Evolutionary conservation across 2,888 invertebrate genomes (phyloP).

Genomic region (Acanthosepion lycidas): DNA sequence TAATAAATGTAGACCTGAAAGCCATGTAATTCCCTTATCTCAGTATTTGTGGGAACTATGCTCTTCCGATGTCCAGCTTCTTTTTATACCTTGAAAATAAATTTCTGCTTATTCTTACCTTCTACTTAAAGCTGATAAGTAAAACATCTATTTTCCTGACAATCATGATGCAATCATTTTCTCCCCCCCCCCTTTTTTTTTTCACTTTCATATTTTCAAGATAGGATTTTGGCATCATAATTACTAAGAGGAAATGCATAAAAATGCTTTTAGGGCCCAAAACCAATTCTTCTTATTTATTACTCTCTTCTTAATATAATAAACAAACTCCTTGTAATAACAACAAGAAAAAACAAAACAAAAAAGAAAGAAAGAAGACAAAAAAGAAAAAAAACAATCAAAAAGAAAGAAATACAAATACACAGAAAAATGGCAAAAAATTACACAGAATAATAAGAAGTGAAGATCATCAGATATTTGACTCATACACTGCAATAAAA

Average conservation of each 20-base stretch:
- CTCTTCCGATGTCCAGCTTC: neutral
- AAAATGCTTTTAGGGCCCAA: neutral
- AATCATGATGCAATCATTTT: neutral
- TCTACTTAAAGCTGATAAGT: neutral
- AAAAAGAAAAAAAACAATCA: too few species aligned
- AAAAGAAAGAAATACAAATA: too few species aligned
- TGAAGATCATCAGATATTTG: too few species aligned
- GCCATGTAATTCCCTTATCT: neutral
- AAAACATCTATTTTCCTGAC: neutral
- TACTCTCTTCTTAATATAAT: neutral
- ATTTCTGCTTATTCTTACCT: neutral
- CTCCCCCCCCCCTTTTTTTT: neutral
- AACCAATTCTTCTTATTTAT: neutral
- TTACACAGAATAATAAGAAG: too few species aligned
- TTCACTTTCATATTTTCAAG: neutral
- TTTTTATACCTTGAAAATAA: neutral
- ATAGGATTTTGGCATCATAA: neutral
- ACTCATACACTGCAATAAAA: too few species aligned
- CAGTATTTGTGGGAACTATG: neutral
- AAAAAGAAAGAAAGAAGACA: too few species aligned
- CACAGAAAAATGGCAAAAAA: too few species aligned
- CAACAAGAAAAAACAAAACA: too few species aligned
- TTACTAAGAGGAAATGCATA: neutral
- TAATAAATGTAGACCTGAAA: neutral
- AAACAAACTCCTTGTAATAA: neutral